Evolutionary conservation across 2,113 vertebrate species (phyloP).

Genomic region (Turdus rufiventris): DNA sequence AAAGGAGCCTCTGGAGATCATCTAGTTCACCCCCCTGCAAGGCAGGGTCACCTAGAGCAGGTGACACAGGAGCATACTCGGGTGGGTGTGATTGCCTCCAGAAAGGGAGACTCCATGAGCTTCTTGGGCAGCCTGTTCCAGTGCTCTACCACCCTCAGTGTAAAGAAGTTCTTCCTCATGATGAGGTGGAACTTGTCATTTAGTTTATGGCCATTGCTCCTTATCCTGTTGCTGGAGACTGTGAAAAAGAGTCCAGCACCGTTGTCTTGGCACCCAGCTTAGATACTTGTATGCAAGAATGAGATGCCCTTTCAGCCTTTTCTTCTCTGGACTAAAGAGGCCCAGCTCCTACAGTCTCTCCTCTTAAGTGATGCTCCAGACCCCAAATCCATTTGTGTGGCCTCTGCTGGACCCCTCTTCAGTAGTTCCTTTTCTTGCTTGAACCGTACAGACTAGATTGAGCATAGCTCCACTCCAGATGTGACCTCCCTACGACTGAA

Average conservation of each 20-base stretch:
- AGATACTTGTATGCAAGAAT: background rate
- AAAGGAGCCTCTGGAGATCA: background rate
- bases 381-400: background rate
- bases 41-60: background rate
- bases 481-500: background rate
- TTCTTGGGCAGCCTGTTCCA: background rate
- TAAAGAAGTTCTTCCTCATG: background rate
- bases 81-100: background rate
- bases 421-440: background rate
- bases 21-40: background rate
- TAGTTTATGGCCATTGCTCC: background rate
- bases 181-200: background rate
- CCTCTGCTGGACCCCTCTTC: background rate
- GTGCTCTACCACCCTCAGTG: background rate
- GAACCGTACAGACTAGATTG: accelerated
- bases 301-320: background rate
- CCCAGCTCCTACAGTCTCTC: no score
- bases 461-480: background rate
- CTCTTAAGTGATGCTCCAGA: background rate
- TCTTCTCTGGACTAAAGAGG: background rate
- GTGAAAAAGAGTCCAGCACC: background rate
- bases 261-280: background rate
- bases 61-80: background rate
- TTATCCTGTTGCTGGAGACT: background rate
- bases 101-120: background rate